Conservation (phyloP, 2,797 vertebrate genomes). For the Melanotaenia nigrans region DNA sequence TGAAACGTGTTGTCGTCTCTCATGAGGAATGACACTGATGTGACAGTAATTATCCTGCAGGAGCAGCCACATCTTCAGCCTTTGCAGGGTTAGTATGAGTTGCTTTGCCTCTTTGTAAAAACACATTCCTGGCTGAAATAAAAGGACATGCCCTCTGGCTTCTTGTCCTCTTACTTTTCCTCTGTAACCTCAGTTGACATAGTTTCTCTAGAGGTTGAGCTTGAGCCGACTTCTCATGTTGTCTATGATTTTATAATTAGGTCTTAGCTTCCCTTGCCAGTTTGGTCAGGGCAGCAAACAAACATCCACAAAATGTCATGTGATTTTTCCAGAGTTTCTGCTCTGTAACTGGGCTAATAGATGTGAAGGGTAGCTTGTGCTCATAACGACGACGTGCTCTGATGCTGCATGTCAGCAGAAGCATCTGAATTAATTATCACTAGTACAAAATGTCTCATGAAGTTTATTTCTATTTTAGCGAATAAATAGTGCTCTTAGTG, state of each 20-base stretch:
- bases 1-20: background rate
- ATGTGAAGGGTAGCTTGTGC: conserved; percentile 25
- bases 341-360: conserved; percentile 20
- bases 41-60: background rate
- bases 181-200: conserved; percentile 48
- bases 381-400: conserved; percentile 14
- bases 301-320: conserved; percentile 46
- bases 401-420: conserved; percentile 22
- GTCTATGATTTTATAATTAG: conserved; percentile 54
- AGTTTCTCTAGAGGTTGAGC: conserved; percentile 12
- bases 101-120: background rate
- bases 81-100: background rate
- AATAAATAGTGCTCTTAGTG: background rate
- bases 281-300: conserved; percentile 9
- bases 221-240: conserved; percentile 18
- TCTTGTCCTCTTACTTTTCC: conserved; percentile 6
- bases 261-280: conserved; percentile 41
- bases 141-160: conserved; percentile 2
- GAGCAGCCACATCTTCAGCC: background rate
- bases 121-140: background rate
- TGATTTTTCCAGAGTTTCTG: conserved; percentile 40
- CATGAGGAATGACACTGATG: background rate
- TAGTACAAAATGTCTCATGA: background rate
- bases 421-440: background rate
- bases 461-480: no score